A percentile compares a stretch with the other conserved stretches of the same genome.
Evolutionary conservation across 2,888 invertebrate genomes (phyloP).

Genomic region (Neria commutata): DNA sequence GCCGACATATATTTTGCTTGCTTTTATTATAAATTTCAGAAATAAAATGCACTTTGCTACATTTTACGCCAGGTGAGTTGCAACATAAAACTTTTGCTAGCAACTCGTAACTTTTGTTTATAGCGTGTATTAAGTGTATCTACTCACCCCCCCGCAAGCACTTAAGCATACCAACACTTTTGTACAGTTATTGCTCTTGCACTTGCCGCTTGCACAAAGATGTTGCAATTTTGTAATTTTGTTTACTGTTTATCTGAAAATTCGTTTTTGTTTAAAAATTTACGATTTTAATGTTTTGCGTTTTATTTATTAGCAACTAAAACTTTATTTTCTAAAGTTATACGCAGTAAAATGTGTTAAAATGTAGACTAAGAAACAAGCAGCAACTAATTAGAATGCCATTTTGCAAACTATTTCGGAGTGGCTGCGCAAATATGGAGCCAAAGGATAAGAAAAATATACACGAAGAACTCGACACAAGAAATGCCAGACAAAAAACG

Average conservation of each 20-base stretch:
- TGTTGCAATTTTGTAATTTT: conserved; percentile 6
- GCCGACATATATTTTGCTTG: too few species aligned
- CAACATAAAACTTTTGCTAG: conserved; percentile 12
- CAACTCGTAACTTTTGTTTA: neutral
- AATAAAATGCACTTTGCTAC: too few species aligned
- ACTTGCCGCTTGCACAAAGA: neutral
- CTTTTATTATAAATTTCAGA: too few species aligned
- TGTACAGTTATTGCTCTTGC: neutral
- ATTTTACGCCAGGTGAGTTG: conserved; percentile 4
- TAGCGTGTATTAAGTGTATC: neutral
- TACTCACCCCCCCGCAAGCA: neutral
- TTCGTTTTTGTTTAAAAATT: neutral
- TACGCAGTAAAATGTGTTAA: too few species aligned
- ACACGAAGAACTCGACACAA: neutral
- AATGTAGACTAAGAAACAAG: neutral
- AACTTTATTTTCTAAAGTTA: neutral
- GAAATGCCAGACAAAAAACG: conserved; percentile 18
- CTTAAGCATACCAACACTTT: neutral
- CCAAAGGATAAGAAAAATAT: neutral
- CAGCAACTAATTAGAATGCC: neutral
- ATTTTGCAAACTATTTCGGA: too few species aligned
- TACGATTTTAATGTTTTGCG: neutral
- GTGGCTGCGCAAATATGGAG: too few species aligned
- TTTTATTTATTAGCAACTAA: neutral
- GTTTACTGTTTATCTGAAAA: neutral